Percentiles rank a stretch among this genome's conserved stretches.
phyloP scores from a whole-genome alignment of 2,797 vertebrate species.

The Trachurus trachurus region DNA sequence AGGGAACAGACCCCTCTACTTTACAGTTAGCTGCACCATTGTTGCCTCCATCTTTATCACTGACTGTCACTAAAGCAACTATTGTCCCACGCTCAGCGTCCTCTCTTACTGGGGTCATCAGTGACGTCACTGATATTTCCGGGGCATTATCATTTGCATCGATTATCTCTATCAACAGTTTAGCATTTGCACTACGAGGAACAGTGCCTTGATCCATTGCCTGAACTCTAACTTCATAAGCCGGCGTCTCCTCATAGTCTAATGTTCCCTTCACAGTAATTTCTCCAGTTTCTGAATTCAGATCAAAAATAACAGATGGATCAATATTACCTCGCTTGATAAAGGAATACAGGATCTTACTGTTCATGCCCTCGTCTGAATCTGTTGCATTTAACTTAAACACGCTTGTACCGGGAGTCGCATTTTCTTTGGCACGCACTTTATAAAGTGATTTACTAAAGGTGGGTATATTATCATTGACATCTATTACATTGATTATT shows the following conservation, averaged over 20 bases:
- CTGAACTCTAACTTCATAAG: slow-evolving; percentile 86
- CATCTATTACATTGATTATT: slow-evolving; percentile 82
- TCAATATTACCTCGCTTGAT: slow-evolving; percentile 61
- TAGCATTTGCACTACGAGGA: slow-evolving; percentile 73
- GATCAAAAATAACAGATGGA: slow-evolving; percentile 54
- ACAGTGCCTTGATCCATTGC: slow-evolving; percentile 64
- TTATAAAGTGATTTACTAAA: slow-evolving; percentile 83
- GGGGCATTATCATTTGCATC: slow-evolving; percentile 72
- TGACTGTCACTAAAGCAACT: slow-evolving; percentile 77
- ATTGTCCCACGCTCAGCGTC: slow-evolving; percentile 75
- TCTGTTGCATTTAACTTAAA: slow-evolving; percentile 78
- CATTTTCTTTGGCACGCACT: slow-evolving; percentile 82
- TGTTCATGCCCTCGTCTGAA: slow-evolving; percentile 76
- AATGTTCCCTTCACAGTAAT: slow-evolving; percentile 80
- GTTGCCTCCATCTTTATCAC: slow-evolving; percentile 77
- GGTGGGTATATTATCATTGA: slow-evolving; percentile 85
- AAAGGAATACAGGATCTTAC: slow-evolving; percentile 73
- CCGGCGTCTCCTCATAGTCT: slow-evolving; percentile 84
- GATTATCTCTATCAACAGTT: slow-evolving; percentile 80
- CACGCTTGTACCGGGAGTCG: slow-evolving; percentile 27
- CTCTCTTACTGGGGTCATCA: slow-evolving; percentile 72
- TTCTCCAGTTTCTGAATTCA: slow-evolving; percentile 81
- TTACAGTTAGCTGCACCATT: slow-evolving; percentile 73
- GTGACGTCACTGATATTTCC: slow-evolving; percentile 78
- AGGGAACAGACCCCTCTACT: slow-evolving; percentile 60